These are phyloP conservation scores for Recurvirostra avosetta DNA, from an alignment of 2,113 vertebrate species.

Conservation along the genomic window DNA sequence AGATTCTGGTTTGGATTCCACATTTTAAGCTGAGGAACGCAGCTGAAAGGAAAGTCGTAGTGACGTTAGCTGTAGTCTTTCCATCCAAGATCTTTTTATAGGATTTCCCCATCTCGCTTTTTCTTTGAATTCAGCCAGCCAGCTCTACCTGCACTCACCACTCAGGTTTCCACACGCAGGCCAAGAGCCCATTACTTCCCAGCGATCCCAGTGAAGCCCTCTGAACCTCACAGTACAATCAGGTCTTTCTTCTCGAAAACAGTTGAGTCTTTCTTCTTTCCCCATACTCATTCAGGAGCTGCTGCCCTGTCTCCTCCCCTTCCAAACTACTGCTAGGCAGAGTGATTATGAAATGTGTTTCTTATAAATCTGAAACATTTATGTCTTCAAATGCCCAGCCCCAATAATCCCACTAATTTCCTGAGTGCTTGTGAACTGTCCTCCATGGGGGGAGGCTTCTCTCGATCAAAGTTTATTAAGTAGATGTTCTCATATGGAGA, in stretches of 20 bases:
- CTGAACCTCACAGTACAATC: conserved; percentile 35
- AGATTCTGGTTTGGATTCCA: not conserved
- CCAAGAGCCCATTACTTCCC: not conserved
- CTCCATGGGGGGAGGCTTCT: conserved; percentile 30
- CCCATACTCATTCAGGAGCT: conserved; percentile 31
- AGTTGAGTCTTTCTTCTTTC: conserved; percentile 44
- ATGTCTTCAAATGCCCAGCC: conserved; percentile 50
- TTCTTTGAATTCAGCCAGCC: not conserved
- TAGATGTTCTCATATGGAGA: conserved; percentile 53
- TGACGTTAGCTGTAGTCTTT: not conserved
- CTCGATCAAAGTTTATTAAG: conserved; percentile 59
- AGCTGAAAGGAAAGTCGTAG: not conserved
- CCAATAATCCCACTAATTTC: conserved; percentile 70
- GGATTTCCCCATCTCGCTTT: not conserved
- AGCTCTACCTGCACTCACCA: conserved; percentile 11
- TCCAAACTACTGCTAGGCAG: conserved; percentile 43
- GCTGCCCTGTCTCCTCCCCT: conserved; percentile 45
- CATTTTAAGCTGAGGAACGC: not conserved
- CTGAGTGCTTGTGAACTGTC: conserved; percentile 56
- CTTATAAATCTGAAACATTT: conserved; percentile 63
- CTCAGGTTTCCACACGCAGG: not conserved
- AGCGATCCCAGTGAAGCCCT: conserved; percentile 38
- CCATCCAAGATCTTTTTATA: not conserved
- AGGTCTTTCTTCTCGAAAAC: conserved; percentile 42
- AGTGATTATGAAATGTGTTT: conserved; percentile 68